phyloP scores from a whole-genome alignment of 2,888 invertebrate genomes.

The Aporophyla lueneburgensis region DNA sequence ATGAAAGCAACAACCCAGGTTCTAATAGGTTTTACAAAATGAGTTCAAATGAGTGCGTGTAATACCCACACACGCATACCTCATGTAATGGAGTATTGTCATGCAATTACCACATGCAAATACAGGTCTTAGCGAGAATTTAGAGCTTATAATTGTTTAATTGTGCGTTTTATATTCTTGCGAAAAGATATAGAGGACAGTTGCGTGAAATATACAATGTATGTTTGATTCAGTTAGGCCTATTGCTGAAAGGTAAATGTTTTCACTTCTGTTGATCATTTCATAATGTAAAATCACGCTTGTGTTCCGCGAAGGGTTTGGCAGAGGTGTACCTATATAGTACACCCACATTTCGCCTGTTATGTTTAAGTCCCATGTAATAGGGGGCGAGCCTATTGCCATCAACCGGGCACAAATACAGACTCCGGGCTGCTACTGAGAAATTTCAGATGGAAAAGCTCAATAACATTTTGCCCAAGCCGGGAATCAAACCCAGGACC shows the following conservation, averaged over 20 bases:
- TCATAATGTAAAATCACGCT: too few relatives aligned
- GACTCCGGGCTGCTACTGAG: too few relatives aligned
- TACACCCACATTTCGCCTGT: too few relatives aligned
- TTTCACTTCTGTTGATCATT: not conserved
- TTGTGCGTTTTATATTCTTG: conserved; percentile 18
- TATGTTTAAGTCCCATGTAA: too few relatives aligned
- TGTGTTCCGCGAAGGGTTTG: too few relatives aligned
- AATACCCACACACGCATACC: conserved; percentile 13
- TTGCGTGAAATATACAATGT: conserved; percentile 3
- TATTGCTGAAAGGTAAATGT: not conserved
- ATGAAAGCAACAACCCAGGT: not conserved
- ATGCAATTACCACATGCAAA: conserved; percentile 54
- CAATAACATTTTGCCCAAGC: too few relatives aligned
- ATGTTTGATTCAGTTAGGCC: not conserved
- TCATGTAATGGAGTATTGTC: conserved; percentile 19
- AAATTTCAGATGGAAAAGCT: too few relatives aligned
- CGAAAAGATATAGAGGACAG: conserved; percentile 16
- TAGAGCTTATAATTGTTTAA: conserved; percentile 29
- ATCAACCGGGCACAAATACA: too few relatives aligned
- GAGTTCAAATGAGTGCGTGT: conserved; percentile 53
- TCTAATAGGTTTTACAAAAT: conserved; percentile 19
- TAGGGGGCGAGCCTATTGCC: too few relatives aligned
- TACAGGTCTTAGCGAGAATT: conserved; percentile 26
- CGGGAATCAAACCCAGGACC: too few relatives aligned
- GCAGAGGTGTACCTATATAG: not conserved